phyloP scores from a whole-genome alignment of 2,888 invertebrate genomes.

The Dynastes grantii region DNA sequence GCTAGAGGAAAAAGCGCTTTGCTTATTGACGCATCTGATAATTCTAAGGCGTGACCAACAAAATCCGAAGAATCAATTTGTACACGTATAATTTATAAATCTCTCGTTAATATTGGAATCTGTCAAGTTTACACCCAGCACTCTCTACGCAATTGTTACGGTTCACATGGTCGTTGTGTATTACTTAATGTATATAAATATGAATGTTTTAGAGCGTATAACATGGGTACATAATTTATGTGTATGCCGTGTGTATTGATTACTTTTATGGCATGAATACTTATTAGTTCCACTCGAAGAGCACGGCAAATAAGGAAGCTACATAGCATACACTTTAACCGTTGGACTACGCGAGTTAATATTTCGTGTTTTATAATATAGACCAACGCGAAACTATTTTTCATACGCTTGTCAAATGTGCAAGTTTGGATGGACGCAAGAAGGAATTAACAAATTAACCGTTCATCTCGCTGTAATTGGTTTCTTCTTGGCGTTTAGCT shows the following conservation, averaged over 20 bases:
- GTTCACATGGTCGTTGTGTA: slow-evolving; percentile 36
- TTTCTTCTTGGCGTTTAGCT: slow-evolving; percentile 21
- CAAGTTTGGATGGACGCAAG: slow-evolving; percentile 34
- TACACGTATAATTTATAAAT: slow-evolving; percentile 12
- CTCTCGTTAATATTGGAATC: slow-evolving; percentile 8
- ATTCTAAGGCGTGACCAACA: slow-evolving; percentile 31
- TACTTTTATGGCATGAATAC: slow-evolving; percentile 53
- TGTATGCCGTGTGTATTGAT: slow-evolving; percentile 51
- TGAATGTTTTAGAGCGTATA: slow-evolving; percentile 43
- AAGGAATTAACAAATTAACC: slow-evolving; percentile 40
- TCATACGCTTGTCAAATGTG: slow-evolving; percentile 41
- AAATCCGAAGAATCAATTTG: slow-evolving; percentile 43
- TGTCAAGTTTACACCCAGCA: slow-evolving; percentile 31
- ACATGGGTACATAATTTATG: slow-evolving; percentile 50
- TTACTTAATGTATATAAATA: slow-evolving; percentile 43
- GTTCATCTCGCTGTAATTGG: slow-evolving; percentile 31
- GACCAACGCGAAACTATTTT: slow-evolving; percentile 43
- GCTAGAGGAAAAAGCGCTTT: neutral
- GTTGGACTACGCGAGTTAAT: slow-evolving; percentile 36
- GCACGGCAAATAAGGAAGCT: slow-evolving; percentile 55
- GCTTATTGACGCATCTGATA: slow-evolving; percentile 41
- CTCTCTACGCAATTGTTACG: slow-evolving; percentile 42
- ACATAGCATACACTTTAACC: slow-evolving; percentile 52
- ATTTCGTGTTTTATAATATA: slow-evolving; percentile 36
- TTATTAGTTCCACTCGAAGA: slow-evolving; percentile 56